A percentile compares a stretch with the other conserved stretches of the same genome.
phyloP scores from a whole-genome alignment of 2,797 vertebrate genomes.

The Tenualosa thibaudeaui region DNA sequence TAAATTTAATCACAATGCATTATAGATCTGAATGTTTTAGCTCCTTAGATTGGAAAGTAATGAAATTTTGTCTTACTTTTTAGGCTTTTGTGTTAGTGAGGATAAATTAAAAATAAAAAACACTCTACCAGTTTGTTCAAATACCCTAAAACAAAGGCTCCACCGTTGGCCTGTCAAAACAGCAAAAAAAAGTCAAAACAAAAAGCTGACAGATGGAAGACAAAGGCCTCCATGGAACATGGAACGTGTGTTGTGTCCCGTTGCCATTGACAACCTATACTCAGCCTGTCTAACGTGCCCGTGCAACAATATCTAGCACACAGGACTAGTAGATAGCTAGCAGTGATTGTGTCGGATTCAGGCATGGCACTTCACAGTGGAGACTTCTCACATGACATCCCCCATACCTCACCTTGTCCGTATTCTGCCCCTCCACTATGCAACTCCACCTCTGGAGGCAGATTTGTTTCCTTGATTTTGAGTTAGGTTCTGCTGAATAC shows the following conservation, averaged over 20 bases:
- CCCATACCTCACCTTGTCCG: no score
- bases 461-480: no score
- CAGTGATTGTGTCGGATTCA: no score
- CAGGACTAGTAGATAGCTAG: neutral
- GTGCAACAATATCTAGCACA: neutral
- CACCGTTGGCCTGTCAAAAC: neutral
- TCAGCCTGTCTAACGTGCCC: neutral
- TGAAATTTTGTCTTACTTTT: neutral
- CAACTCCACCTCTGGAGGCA: no score
- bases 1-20: neutral
- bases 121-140: neutral
- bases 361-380: no score
- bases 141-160: neutral
- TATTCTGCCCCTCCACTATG: no score
- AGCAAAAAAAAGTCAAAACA: neutral
- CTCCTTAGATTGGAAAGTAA: neutral
- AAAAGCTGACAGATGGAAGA: neutral
- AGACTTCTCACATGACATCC: no score
- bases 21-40: neutral
- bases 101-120: neutral
- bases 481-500: no score
- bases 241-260: neutral
- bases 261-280: neutral
- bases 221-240: neutral
- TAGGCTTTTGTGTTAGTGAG: neutral